Evolutionary conservation across 2,113 vertebrate species (phyloP).

Genomic region (Cygnus atratus): DNA sequence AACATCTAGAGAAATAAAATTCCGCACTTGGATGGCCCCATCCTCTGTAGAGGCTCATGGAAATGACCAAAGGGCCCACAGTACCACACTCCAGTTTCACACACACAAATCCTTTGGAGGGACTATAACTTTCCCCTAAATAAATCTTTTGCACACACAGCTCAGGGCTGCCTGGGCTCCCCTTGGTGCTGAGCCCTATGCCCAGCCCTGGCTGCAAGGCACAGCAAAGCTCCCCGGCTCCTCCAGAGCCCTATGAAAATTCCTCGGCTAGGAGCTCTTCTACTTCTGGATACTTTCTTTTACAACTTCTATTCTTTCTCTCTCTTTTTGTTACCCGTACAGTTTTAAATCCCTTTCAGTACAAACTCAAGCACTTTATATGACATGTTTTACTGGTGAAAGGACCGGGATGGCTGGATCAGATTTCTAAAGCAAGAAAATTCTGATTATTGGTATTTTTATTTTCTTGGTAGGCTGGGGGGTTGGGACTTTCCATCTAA

Average conservation of each 20-base stretch:
- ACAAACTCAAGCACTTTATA: background rate
- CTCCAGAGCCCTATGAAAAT: background rate
- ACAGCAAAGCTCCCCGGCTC: background rate
- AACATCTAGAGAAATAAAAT: background rate
- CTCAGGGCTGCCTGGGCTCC: background rate
- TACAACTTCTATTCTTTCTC: background rate
- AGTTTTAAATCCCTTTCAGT: background rate
- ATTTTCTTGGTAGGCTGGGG: background rate
- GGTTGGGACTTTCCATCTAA: constrained; percentile 50
- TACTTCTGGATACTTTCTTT: background rate
- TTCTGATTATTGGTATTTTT: background rate
- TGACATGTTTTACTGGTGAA: constrained; percentile 13
- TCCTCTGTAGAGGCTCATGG: background rate
- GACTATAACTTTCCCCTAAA: background rate
- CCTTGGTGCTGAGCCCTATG: fast-evolving
- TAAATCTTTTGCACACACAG: background rate
- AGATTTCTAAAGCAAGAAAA: constrained; percentile 30
- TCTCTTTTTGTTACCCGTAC: background rate
- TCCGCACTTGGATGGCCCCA: background rate
- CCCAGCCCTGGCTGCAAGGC: background rate
- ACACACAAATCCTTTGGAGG: background rate
- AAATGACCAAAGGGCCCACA: background rate
- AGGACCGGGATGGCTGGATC: background rate
- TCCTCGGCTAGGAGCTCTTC: background rate
- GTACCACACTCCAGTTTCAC: background rate